These are phyloP conservation scores for Habroteleia sp. DNA, from an alignment of 2,888 invertebrate genomes.

Conservation along the genomic window DNA sequence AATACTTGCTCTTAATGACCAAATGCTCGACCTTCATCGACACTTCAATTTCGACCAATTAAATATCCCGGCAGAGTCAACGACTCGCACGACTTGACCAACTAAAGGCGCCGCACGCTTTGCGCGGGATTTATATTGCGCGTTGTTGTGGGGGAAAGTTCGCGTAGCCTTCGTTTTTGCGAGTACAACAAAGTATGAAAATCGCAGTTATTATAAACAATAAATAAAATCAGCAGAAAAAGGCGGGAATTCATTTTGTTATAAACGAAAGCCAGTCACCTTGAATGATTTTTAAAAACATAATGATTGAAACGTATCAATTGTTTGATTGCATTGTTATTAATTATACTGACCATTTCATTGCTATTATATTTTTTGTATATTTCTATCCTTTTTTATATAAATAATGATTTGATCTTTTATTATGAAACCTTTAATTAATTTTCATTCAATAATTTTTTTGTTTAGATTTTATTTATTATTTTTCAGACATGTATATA, in stretches of 20 bases:
- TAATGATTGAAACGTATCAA: not conserved
- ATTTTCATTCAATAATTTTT: no score
- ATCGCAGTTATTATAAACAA: slow-evolving; percentile 21
- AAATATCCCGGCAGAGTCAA: slow-evolving; percentile 20
- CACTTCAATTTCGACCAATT: slow-evolving; percentile 41
- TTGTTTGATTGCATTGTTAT: no score
- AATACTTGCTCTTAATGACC: no score
- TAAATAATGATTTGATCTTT: no score
- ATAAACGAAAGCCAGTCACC: slow-evolving; percentile 2
- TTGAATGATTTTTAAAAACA: not conserved
- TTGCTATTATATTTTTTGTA: no score
- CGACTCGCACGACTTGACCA: slow-evolving; percentile 29
- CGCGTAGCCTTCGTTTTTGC: slow-evolving; percentile 55
- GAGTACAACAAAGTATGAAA: slow-evolving; percentile 18
- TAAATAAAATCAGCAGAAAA: slow-evolving; percentile 10
- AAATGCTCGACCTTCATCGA: slow-evolving; percentile 13
- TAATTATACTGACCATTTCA: not conserved
- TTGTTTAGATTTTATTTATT: not conserved
- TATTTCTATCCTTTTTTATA: no score
- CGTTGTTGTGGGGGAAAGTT: slow-evolving; percentile 43
- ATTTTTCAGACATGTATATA: not conserved
- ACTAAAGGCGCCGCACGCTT: slow-evolving; percentile 35
- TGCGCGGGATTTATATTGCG: slow-evolving; percentile 37
- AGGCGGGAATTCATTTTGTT: slow-evolving; percentile 1
- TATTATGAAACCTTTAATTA: no score